Evolutionary conservation across 2,113 vertebrate species (phyloP).

Genomic region (Crotalus horridus): DNA sequence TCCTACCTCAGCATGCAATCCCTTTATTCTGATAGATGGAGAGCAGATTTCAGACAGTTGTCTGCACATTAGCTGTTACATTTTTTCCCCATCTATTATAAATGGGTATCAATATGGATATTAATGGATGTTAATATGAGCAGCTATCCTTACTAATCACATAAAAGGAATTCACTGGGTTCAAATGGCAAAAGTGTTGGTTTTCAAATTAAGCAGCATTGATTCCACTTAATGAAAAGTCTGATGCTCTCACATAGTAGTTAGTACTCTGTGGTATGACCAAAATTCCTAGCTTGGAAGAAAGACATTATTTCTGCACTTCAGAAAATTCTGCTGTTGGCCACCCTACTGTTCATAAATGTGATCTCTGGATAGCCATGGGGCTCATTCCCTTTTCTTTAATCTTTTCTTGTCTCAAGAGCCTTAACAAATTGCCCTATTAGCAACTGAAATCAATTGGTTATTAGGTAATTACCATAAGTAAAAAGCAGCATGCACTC

Average conservation of each 20-base stretch:
- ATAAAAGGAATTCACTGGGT: constrained; percentile 26
- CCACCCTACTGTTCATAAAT: constrained; percentile 10
- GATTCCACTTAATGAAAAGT: not conserved
- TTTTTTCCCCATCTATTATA: not conserved
- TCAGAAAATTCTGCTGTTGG: constrained; percentile 13
- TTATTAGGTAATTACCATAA: constrained; percentile 16
- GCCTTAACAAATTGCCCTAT: constrained; percentile 22
- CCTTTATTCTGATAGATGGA: not conserved
- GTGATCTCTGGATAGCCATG: constrained; percentile 24
- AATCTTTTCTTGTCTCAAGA: constrained; percentile 26
- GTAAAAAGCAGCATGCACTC: constrained; percentile 22
- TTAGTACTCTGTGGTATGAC: not conserved
- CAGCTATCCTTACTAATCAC: constrained; percentile 36
- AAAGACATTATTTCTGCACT: constrained; percentile 25
- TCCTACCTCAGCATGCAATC: not conserved
- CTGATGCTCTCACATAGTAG: not conserved
- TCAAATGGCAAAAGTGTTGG: constrained; percentile 1
- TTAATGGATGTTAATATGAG: constrained; percentile 7
- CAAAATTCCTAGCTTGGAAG: constrained; percentile 25
- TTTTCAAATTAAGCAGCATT: constrained; percentile 13
- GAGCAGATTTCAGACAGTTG: not conserved
- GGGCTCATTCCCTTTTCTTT: not conserved
- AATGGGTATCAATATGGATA: not conserved
- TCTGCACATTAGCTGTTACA: not conserved
- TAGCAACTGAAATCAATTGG: constrained; percentile 35